Base-by-base conservation (phyloP, 2,888 invertebrate genomes). In the Conomelus anceps region DNA sequence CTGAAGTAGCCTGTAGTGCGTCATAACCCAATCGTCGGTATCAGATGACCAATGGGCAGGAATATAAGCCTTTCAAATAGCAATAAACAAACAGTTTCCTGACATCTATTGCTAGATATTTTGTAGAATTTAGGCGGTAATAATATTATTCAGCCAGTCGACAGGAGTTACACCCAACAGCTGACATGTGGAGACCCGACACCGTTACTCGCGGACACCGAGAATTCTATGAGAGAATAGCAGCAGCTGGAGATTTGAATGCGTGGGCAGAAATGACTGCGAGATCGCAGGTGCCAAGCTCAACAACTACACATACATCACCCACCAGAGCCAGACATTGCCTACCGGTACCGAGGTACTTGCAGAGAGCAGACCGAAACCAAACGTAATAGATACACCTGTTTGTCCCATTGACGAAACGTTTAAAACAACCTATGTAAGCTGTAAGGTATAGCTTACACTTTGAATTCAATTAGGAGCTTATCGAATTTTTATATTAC, bases 191-290 rank as follows among this genome's bases (percentile, higher is more conserved):
- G 34, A n/a, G n/a, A n/a, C n/a, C n/a, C 84, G 84, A 84, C 22
- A 86, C 86, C 86, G 86, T 86, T 86, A 86, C 86, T 23, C 24
- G 24, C 20, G 23, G n/a, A 86, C 86, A 86, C 23, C 24, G 23
- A 22, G 85, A n/a, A n/a, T n/a, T n/a, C n/a, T n/a, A n/a, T n/a
- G 85, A 11, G 23, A 24, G 86, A 86, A 23, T 86, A 86, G 23
- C 23, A 86, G 86, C 86, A 86, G 86, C 86, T 86, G 86, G 86
- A 86, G 86, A 86, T 24, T 86, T 86, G 23, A 86, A 86, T 24
- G 86, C 86, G 86, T 86, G 86, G 86, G 86, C 24, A 86, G 86
- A n/a, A 86, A 23, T 24, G 86, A 86, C 23, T 86, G 86, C 86
- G 86, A 24, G 86, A 24, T 34, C 23, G 86, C 86, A 86, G 86